These are phyloP conservation scores for Bombus breviceps DNA, from an alignment of 1,140 invertebrate genomes.

Conservation along the genomic window DNA sequence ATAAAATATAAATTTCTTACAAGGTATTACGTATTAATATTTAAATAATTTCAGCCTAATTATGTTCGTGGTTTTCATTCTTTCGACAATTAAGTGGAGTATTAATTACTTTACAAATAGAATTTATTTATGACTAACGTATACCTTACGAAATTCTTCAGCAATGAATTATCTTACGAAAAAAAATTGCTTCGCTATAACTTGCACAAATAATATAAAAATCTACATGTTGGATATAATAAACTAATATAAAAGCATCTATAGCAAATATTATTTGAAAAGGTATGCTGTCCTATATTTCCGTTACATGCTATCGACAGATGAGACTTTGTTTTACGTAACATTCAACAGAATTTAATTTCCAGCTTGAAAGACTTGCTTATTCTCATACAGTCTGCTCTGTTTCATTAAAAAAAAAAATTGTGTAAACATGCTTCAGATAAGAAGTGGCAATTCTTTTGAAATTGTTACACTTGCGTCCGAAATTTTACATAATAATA, in stretches of 20 bases:
- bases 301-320: conserved; percentile 15
- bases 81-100: background rate
- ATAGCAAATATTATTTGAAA: background rate
- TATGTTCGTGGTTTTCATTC: background rate
- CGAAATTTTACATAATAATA: background rate
- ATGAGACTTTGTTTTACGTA: conserved; percentile 7
- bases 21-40: background rate
- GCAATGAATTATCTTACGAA: background rate
- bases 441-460: background rate
- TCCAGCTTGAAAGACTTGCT: background rate
- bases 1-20: background rate
- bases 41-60: background rate
- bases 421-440: background rate
- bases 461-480: background rate
- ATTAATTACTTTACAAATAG: background rate
- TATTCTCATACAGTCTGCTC: background rate
- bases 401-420: background rate
- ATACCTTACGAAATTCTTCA: background rate
- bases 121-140: background rate
- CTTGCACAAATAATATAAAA: background rate
- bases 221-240: background rate
- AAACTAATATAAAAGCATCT: background rate
- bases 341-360: conserved; percentile 8
- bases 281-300: background rate
- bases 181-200: background rate